Evolutionary conservation across 2,113 vertebrate species (phyloP), one percentile per base, ranked within the genome.

Genomic region (Callionymus lyra): DNA sequence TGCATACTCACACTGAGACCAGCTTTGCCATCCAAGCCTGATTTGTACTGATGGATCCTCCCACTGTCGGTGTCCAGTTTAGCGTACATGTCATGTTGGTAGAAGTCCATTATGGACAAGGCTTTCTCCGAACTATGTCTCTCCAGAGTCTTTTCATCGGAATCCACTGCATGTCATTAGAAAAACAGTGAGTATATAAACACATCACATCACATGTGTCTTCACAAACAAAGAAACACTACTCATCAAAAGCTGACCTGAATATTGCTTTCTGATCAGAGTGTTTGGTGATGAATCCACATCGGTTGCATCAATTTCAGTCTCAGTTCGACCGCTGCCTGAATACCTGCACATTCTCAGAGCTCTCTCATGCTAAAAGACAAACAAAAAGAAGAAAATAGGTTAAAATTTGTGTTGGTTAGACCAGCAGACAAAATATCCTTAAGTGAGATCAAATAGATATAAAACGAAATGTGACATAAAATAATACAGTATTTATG

Each of bases 91-190:
- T 78, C 70, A 0, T 70, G 66, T 2, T 72, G 71, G 53, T 74
- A 80, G 40, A 27, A 77, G 57, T 80, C 72, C 76, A 81, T 72
- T 44, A 78, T 77, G 1, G 75, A 80, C 53, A 73, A n/a, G 21
- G 64, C 12, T 8, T 36, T 62, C 41, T 66, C 71, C 43, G 57
- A 36, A 1, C 65, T 58, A 37, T 50, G 43, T 13, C 76, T 72
- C 55, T 51, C 80, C 58, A 75, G 45, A 8, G 75, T 80, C 55
- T 77, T 72, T 45, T 73, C 74, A 1, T 45, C 51, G 35, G n/a
- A 59, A 11, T 66, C 67, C 0, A 39, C 76, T 80, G 63, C 42
- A 13, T 14, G 53, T 45, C n/a, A n/a, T n/a, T n/a, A n/a, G 0
- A 1, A 6, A 49, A 5, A 6, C 13, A 14, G 15, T 19, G 1